Conservation (phyloP, 2,888 invertebrate species). For the Calameuta idolon region DNA sequence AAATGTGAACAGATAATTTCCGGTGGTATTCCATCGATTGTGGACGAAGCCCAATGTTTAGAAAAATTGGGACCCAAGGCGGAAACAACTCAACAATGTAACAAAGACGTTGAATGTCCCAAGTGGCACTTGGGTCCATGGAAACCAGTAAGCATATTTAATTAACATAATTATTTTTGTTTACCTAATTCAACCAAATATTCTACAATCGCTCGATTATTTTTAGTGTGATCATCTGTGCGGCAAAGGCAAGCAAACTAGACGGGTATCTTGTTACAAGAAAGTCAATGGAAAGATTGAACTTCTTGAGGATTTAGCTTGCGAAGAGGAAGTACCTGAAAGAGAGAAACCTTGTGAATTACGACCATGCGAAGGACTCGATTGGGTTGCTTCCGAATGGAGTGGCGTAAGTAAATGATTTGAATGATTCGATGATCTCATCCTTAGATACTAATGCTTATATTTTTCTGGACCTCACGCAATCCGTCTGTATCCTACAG, state of each 20-base stretch:
- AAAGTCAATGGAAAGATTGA: conserved; percentile 74
- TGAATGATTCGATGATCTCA: conserved; percentile 3
- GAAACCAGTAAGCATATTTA: conserved; percentile 79
- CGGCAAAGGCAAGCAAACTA: conserved; percentile 85
- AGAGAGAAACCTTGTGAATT: conserved; percentile 78
- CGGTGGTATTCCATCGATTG: conserved; percentile 78
- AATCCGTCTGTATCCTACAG: conserved; percentile 66
- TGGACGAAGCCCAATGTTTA: conserved; percentile 81
- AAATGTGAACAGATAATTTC: conserved; percentile 84
- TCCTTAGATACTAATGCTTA: not conserved
- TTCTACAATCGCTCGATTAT: conserved; percentile 12
- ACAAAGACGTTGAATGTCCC: conserved; percentile 83
- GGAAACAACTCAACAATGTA: conserved; percentile 78
- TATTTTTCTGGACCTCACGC: not conserved
- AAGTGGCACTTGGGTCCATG: conserved; percentile 90
- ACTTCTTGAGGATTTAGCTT: conserved; percentile 76
- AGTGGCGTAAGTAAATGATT: conserved; percentile 77
- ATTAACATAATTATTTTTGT: not conserved
- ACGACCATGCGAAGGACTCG: conserved; percentile 90
- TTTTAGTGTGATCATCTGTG: conserved; percentile 89
- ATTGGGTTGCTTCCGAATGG: conserved; percentile 92
- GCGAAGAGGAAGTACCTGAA: conserved; percentile 78
- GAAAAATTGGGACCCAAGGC: conserved; percentile 78
- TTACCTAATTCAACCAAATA: not conserved
- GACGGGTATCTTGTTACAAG: conserved; percentile 84